Evolutionary conservation across 2,113 vertebrate species (phyloP).

Genomic region (Stomatorhinus ivindoensis): DNA sequence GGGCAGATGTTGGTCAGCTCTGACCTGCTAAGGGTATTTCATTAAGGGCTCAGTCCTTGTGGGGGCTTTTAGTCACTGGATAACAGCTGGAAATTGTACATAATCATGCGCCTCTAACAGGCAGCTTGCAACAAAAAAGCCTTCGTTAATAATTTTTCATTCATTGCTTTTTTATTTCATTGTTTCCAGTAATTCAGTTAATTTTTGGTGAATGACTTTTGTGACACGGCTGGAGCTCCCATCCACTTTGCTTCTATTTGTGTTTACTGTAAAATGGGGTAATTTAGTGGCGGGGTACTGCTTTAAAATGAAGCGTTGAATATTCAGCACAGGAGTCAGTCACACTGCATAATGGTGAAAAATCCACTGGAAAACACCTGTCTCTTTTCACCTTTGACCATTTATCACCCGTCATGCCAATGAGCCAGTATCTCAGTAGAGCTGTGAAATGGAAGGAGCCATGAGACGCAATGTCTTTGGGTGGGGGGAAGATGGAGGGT

Average conservation of each 20-base stretch:
- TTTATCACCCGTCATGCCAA: neutral
- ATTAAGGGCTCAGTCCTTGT: neutral
- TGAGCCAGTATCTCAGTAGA: neutral
- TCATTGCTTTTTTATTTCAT: neutral
- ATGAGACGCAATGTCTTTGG: neutral
- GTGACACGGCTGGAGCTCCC: neutral
- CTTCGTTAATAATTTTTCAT: neutral
- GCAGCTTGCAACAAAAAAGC: neutral
- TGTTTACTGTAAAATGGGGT: neutral
- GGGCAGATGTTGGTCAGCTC: neutral
- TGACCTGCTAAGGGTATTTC: neutral
- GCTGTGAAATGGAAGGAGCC: neutral
- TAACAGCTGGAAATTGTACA: neutral
- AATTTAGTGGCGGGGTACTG: neutral
- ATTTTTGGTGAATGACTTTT: neutral
- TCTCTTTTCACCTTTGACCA: neutral
- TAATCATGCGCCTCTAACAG: neutral
- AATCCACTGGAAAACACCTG: neutral
- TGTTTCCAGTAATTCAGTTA: neutral
- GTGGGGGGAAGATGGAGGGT: neutral
- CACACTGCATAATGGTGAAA: neutral
- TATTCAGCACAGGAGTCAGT: neutral
- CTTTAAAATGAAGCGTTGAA: neutral
- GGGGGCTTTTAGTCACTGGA: neutral
- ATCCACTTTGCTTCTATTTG: neutral